Conservation (phyloP, 2,797 vertebrate genomes). For the Gymnopithys bicolor region DNA sequence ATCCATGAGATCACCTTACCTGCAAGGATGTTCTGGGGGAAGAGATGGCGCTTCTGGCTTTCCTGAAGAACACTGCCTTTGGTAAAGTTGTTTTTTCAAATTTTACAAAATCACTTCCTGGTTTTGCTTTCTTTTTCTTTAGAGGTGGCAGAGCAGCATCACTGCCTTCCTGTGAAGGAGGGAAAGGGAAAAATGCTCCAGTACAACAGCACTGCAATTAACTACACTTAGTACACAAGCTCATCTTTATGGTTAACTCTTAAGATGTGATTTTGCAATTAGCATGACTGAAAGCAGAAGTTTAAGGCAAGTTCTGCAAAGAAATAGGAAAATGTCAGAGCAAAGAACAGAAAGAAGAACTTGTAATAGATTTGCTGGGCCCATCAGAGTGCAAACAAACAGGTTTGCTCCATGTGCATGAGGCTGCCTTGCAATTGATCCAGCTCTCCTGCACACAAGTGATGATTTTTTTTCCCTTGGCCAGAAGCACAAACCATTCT, state of each 20-base stretch:
- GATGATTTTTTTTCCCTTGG: background rate
- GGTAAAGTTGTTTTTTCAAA: constrained; percentile 76
- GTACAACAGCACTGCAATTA: background rate
- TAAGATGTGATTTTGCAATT: background rate
- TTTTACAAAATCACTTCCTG: constrained; percentile 68
- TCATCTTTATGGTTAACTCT: background rate
- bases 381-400: background rate
- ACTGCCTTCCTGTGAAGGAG: constrained; percentile 48
- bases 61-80: constrained; percentile 84
- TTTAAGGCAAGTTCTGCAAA: background rate
- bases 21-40: constrained; percentile 35
- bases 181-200: background rate
- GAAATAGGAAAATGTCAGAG: background rate
- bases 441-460: background rate
- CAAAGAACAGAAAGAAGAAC: background rate
- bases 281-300: background rate
- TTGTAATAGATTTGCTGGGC: background rate
- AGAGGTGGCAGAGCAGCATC: background rate
- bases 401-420: background rate
- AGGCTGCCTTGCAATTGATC: background rate
- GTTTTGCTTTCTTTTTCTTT: constrained; percentile 67
- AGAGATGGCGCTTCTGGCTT: constrained; percentile 45
- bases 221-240: background rate
- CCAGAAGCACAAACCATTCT: background rate
- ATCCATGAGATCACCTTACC: constrained; percentile 25